A percentile compares a stretch with the other conserved stretches of the same genome.
These are phyloP conservation scores for Agrilus biguttatus DNA, from an alignment of 2,888 invertebrate genomes.

Conservation along the genomic window DNA sequence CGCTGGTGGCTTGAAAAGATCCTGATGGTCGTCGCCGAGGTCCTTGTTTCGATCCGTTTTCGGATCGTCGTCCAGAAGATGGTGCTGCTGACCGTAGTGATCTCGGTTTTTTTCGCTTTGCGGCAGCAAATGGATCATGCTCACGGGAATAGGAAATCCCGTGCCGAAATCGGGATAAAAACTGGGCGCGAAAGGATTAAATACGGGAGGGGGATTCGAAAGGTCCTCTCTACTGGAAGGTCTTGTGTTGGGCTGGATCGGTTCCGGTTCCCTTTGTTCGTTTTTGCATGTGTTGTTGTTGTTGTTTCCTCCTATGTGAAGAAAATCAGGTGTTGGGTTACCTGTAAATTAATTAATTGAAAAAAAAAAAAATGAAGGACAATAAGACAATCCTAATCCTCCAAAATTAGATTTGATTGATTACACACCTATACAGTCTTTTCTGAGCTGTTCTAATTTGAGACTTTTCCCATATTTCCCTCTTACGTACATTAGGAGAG, in stretches of 20 bases:
- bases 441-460: constrained; percentile 73
- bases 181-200: constrained; percentile 64
- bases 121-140: constrained; percentile 72
- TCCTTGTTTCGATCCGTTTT: constrained; percentile 15
- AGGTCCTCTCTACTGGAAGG: constrained; percentile 48
- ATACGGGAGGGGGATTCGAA: constrained; percentile 40
- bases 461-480: constrained; percentile 89
- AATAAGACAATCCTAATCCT: too few species aligned
- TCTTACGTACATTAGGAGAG: constrained; percentile 79
- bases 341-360: constrained; percentile 28
- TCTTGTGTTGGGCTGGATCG: constrained; percentile 30
- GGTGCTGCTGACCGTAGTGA: constrained; percentile 38
- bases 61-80: constrained; percentile 38
- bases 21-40: constrained; percentile 25
- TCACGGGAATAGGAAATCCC: constrained; percentile 69
- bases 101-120: constrained; percentile 62
- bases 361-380: too few species aligned
- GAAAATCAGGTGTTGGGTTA: constrained; percentile 6
- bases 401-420: too few species aligned
- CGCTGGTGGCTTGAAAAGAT: constrained; percentile 35
- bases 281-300: constrained; percentile 40
- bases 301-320: constrained; percentile 26
- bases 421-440: constrained; percentile 63
- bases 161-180: constrained; percentile 72
- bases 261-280: constrained; percentile 23